Evolutionary conservation across 2,113 vertebrate species (phyloP).

Genomic region (Passer montanus): DNA sequence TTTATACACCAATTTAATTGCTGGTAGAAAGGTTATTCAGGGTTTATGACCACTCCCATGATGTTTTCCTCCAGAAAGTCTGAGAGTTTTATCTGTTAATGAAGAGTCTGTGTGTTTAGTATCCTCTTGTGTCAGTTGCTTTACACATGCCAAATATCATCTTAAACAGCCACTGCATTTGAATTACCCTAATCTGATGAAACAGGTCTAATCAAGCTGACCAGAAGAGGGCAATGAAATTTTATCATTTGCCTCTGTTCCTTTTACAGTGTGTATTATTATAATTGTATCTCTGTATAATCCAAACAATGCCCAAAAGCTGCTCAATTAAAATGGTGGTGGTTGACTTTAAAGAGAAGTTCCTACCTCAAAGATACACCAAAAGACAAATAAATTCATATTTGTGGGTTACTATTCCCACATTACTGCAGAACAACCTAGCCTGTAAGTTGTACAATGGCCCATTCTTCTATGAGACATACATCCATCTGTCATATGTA

Average conservation of each 20-base stretch:
- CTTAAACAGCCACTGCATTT: background rate
- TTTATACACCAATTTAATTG: background rate
- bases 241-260: background rate
- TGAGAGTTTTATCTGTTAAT: background rate
- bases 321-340: background rate
- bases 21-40: background rate
- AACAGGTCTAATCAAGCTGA: background rate
- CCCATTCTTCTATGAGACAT: background rate
- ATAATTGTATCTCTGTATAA: background rate
- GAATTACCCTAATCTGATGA: background rate
- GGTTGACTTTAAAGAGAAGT: background rate
- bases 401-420: background rate
- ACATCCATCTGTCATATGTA: background rate
- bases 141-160: background rate
- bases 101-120: background rate
- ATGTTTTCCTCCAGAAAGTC: background rate
- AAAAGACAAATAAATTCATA: background rate
- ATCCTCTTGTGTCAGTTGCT: background rate
- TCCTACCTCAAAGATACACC: background rate
- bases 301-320: background rate
- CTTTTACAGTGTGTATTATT: background rate
- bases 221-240: background rate
- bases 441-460: background rate
- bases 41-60: background rate
- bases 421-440: background rate